Percentiles rank a stretch among this genome's conserved stretches.
Evolutionary conservation across 2,113 vertebrate genomes (phyloP).

Genomic region (Crotalus helleri): DNA sequence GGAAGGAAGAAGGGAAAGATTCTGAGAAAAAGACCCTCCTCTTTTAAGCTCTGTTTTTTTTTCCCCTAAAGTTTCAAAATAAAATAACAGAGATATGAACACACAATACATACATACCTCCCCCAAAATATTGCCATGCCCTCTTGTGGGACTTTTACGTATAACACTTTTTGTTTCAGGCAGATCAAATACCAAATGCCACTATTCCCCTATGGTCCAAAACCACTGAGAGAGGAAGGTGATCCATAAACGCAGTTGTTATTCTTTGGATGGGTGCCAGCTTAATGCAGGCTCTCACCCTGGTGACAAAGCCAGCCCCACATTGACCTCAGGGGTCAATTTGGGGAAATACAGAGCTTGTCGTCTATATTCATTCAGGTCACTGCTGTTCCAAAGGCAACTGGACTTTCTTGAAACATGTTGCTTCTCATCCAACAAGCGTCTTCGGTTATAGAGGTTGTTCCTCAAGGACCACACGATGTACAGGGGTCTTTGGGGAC

Average conservation of each 20-base stretch:
- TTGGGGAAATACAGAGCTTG: too few relatives aligned
- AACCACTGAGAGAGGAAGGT: neutral
- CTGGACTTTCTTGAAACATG: neutral
- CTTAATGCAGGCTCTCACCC: neutral
- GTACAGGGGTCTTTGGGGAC: neutral
- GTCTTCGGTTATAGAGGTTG: neutral
- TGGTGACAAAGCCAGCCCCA: neutral
- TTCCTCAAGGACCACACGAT: neutral
- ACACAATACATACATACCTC: neutral
- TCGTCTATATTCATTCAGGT: neutral
- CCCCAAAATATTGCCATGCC: neutral
- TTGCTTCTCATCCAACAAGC: too few relatives aligned
- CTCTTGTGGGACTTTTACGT: neutral
- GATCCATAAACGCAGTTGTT: neutral
- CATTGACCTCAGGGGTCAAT: neutral
- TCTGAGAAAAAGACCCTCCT: neutral
- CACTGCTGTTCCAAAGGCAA: neutral
- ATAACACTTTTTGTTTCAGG: too few relatives aligned
- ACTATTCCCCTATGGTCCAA: neutral
- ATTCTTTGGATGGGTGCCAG: constrained; percentile 14
- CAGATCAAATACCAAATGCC: neutral
- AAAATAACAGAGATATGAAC: neutral
- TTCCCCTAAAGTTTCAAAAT: neutral
- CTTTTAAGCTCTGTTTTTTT: neutral
- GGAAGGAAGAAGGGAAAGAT: too few relatives aligned